These are phyloP conservation scores for Tetranychus urticae DNA, from an alignment of 1,140 invertebrate genomes.

Conservation along the genomic window DNA sequence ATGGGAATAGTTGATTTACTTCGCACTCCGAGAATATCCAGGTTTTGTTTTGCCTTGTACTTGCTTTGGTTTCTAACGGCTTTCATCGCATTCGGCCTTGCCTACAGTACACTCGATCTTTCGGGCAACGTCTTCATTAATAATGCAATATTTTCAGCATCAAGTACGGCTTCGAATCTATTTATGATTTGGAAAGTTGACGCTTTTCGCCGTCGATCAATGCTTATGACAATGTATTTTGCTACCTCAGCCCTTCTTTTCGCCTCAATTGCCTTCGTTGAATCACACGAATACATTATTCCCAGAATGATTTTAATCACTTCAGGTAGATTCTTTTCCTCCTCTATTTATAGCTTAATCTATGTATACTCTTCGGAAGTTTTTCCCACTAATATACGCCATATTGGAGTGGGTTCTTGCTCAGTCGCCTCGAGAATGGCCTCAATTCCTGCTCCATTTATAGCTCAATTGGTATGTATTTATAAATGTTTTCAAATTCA, in stretches of 20 bases:
- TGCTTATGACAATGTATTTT: background rate
- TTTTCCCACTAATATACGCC: constrained; percentile 37
- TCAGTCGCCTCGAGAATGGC: constrained; percentile 18
- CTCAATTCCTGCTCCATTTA: constrained; percentile 21
- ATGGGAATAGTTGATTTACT: constrained; percentile 5
- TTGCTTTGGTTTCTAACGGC: constrained; percentile 38
- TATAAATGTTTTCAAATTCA: no score
- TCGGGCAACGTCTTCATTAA: background rate
- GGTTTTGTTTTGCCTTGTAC: constrained; percentile 6
- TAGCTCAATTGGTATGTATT: constrained; percentile 25
- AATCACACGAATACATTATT: constrained; percentile 17
- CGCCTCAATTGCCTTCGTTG: background rate
- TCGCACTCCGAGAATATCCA: background rate
- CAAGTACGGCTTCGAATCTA: background rate
- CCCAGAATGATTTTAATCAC: constrained; percentile 41
- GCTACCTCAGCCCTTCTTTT: background rate
- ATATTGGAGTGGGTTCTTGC: constrained; percentile 18
- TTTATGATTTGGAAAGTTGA: background rate
- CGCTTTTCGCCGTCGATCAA: background rate
- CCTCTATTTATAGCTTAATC: constrained; percentile 47
- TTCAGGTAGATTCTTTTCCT: constrained; percentile 54
- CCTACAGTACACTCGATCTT: constrained; percentile 32
- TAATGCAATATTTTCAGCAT: background rate
- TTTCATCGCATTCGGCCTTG: constrained; percentile 53
- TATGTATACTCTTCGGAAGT: constrained; percentile 59